Evolutionary conservation across 2,888 invertebrate genomes (phyloP).

Genomic region (Ochropleura plecta): DNA sequence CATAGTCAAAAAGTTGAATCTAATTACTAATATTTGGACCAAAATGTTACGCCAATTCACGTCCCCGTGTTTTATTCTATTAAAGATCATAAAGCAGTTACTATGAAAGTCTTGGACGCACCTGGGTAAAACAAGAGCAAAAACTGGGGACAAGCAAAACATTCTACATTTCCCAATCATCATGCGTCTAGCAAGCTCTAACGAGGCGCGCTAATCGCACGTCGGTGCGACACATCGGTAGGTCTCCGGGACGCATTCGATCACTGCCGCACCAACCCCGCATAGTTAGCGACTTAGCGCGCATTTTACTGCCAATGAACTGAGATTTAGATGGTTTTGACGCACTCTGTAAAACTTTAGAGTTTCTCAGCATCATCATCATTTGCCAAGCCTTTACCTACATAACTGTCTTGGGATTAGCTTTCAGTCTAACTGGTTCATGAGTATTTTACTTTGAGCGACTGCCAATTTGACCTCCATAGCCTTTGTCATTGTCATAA

Average conservation of each 20-base stretch:
- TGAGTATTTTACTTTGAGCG: not conserved
- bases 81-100: not conserved
- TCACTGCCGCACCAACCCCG: slow-evolving; percentile 37
- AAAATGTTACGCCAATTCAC: not conserved
- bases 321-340: slow-evolving; percentile 40
- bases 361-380: not conserved
- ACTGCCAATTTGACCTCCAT: not conserved
- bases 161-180: slow-evolving; percentile 6
- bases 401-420: not conserved
- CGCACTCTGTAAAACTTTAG: not conserved
- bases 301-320: slow-evolving; percentile 44
- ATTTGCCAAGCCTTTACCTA: not conserved
- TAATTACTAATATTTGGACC: not conserved
- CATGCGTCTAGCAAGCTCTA: slow-evolving; percentile 43
- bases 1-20: not conserved
- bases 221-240: slow-evolving; percentile 33
- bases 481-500: not conserved
- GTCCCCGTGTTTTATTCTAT: not conserved
- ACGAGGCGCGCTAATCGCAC: slow-evolving; percentile 58
- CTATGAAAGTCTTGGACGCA: not conserved
- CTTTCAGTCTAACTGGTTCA: not conserved
- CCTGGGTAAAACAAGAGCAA: not conserved
- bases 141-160: not conserved
- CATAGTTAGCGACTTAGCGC: slow-evolving; percentile 33
- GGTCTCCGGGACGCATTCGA: slow-evolving; percentile 34